Percentiles rank a stretch among this genome's conserved stretches.
These are phyloP conservation scores for Tetanocera ferruginea DNA, from an alignment of 2,888 invertebrate genomes.

Conservation along the genomic window DNA sequence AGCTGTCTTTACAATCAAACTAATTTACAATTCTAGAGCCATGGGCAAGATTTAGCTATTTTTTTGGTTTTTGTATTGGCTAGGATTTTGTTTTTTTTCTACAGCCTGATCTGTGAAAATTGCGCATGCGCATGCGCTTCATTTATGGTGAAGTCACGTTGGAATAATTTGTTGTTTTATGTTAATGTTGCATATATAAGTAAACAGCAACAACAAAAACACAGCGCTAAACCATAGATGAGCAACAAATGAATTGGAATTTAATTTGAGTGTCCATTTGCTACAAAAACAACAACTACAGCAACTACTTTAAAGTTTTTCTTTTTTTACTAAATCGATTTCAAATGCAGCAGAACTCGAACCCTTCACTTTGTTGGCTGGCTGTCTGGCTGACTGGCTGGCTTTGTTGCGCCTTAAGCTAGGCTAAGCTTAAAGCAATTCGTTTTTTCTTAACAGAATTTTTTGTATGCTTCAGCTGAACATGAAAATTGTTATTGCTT, in stretches of 20 bases:
- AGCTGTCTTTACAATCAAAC: too few species aligned
- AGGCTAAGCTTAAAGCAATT: not conserved
- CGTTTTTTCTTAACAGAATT: not conserved
- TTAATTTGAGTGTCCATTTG: constrained; percentile 63
- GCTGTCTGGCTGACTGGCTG: not conserved
- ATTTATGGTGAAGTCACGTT: constrained; percentile 71
- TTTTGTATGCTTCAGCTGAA: not conserved
- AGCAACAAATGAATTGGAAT: constrained; percentile 67
- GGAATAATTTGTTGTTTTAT: constrained; percentile 71
- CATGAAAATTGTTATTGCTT: constrained; percentile 13
- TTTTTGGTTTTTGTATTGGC: not conserved
- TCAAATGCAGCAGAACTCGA: not conserved
- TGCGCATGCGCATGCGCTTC: constrained; percentile 51
- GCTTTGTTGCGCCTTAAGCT: not conserved
- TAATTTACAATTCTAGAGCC: too few species aligned
- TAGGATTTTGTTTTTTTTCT: not conserved
- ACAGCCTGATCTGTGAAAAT: too few species aligned
- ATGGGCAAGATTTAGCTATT: not conserved
- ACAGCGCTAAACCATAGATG: constrained; percentile 10
- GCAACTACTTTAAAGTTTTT: not conserved
- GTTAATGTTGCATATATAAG: constrained; percentile 66
- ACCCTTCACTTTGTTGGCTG: too few species aligned
- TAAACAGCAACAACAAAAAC: not conserved
- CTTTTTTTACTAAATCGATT: not conserved
- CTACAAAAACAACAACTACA: constrained; percentile 1